Conservation (phyloP, 2,888 invertebrate species). For the Diachrysia chrysitis region DNA sequence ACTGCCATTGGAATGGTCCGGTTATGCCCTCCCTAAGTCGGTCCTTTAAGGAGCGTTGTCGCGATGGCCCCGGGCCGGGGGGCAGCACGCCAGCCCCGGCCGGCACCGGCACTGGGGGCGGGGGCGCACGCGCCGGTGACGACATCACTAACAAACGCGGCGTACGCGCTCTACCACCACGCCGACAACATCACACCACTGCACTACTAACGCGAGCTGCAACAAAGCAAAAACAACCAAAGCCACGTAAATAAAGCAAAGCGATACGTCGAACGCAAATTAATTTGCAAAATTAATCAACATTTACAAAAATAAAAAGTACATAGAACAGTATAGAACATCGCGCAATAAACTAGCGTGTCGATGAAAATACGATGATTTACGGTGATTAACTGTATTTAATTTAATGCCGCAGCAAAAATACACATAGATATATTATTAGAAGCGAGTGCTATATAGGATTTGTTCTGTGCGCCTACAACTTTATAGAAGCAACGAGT, state of each 20-base stretch:
- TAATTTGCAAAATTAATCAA: conserved; percentile 55
- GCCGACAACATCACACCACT: conserved; percentile 78
- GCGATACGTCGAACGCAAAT: conserved; percentile 66
- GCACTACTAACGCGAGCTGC: conserved; percentile 85
- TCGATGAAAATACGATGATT: conserved; percentile 11
- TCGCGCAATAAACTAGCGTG: conserved; percentile 12
- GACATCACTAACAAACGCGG: conserved; percentile 71
- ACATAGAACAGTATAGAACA: conserved; percentile 43
- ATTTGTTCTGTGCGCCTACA: conserved; percentile 40
- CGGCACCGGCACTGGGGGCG: conserved; percentile 68
- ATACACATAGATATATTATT: not conserved
- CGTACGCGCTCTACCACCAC: conserved; percentile 70
- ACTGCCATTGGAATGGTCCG: conserved; percentile 95
- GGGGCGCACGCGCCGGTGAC: conserved; percentile 81
- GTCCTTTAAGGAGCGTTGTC: conserved; percentile 94
- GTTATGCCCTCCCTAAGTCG: conserved; percentile 94
- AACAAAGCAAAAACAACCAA: conserved; percentile 84
- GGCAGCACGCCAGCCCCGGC: conserved; percentile 85
- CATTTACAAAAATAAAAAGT: conserved; percentile 59
- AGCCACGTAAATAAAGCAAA: conserved; percentile 87
- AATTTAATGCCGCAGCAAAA: conserved; percentile 3
- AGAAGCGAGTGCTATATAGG: conserved; percentile 21
- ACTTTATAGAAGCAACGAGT: conserved; percentile 36
- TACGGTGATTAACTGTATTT: conserved; percentile 12
- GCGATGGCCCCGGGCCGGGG: conserved; percentile 89